Evolutionary conservation across 2,113 vertebrate genomes (phyloP).

Genomic region (Tympanuchus pallidicinctus): DNA sequence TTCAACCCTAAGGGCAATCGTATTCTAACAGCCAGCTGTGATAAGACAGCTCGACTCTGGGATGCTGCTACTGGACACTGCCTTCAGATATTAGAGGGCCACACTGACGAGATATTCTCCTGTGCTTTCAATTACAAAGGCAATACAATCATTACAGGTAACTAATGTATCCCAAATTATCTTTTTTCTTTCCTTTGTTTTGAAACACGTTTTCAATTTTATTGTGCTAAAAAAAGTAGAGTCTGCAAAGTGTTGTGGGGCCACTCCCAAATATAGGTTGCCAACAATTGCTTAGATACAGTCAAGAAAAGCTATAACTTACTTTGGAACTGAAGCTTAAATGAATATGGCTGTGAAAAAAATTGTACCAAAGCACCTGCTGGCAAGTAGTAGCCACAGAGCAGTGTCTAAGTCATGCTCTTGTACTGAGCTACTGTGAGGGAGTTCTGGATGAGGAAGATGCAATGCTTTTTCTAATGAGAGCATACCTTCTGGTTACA

Average conservation of each 20-base stretch:
- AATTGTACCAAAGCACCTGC: background rate
- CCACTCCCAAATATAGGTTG: background rate
- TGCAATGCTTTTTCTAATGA: background rate
- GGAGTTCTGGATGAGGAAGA: background rate
- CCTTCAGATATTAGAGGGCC: conserved; percentile 90
- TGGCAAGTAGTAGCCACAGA: background rate
- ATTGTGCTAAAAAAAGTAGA: background rate
- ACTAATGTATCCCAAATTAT: background rate
- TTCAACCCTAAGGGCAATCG: conserved; percentile 92
- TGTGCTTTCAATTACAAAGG: conserved; percentile 95
- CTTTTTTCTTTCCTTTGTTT: background rate
- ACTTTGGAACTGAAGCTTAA: background rate
- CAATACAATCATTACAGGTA: conserved; percentile 91
- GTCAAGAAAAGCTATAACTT: background rate
- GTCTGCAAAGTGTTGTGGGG: background rate
- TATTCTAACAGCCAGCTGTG: conserved; percentile 90
- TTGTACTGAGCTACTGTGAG: background rate
- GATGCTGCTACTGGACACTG: conserved; percentile 88
- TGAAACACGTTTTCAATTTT: background rate
- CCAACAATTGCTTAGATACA: background rate
- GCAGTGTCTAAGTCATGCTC: background rate
- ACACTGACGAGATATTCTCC: conserved; percentile 93
- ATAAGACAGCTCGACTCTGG: conserved; percentile 95
- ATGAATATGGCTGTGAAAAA: background rate
- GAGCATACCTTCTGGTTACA: background rate